These are phyloP conservation scores for Agapornis roseicollis DNA, from an alignment of 2,113 vertebrate genomes.

Conservation along the genomic window DNA sequence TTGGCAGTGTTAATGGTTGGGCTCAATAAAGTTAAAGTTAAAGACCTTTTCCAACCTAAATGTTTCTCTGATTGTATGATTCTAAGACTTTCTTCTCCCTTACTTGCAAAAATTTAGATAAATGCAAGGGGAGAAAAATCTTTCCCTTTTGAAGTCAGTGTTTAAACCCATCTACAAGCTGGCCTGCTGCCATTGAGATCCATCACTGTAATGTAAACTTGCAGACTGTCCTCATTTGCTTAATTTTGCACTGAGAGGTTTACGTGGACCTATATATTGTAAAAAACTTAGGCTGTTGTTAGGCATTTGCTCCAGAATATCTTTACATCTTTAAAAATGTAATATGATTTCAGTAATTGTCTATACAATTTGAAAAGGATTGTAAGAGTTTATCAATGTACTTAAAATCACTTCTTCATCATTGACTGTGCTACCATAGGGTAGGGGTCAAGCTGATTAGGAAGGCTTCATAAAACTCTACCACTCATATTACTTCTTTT, in stretches of 20 bases:
- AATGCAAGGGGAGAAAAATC: neutral
- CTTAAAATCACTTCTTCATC: neutral
- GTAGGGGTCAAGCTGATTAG: neutral
- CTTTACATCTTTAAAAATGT: neutral
- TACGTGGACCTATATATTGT: neutral
- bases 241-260: neutral
- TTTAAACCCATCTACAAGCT: neutral
- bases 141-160: neutral
- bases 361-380: neutral
- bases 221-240: neutral
- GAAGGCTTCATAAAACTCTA: neutral
- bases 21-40: neutral
- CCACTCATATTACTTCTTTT: neutral
- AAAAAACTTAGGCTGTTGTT: neutral
- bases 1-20: neutral
- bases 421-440: neutral
- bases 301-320: neutral
- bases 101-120: neutral
- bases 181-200: neutral
- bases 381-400: neutral
- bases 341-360: neutral
- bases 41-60: neutral
- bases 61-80: neutral
- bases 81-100: neutral
- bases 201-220: neutral